These are phyloP conservation scores for Athalia rosae DNA, from an alignment of 2,888 invertebrate species.

Conservation along the genomic window DNA sequence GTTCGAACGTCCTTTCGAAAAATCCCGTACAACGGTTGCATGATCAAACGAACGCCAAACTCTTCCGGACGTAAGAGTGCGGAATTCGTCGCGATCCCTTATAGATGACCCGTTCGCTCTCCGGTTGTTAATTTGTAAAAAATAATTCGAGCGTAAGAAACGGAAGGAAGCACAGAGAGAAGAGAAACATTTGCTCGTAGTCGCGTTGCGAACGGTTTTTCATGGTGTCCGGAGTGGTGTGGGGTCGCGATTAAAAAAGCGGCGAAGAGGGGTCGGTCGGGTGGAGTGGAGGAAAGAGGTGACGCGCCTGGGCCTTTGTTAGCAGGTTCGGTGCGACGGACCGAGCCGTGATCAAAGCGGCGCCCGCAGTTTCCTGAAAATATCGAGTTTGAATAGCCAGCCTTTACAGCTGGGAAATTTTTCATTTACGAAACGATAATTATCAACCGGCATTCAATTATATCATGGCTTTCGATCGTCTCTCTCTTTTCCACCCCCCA, in stretches of 20 bases:
- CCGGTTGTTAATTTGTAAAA: constrained; percentile 13
- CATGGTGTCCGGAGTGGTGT: background rate
- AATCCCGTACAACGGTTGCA: background rate
- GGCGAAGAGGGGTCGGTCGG: constrained; percentile 14
- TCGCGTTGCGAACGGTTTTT: background rate
- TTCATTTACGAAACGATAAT: constrained; percentile 45
- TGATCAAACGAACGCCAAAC: background rate
- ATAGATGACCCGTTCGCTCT: background rate
- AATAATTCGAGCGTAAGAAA: constrained; percentile 18
- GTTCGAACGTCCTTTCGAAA: background rate
- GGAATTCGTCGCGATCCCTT: background rate
- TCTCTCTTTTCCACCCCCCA: constrained; percentile 3
- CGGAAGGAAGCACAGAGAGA: constrained; percentile 2
- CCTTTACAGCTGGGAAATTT: constrained; percentile 38
- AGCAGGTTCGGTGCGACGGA: constrained; percentile 39
- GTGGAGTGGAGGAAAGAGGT: constrained; percentile 7
- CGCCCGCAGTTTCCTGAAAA: constrained; percentile 43
- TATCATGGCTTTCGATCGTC: constrained; percentile 32
- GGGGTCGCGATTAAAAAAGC: constrained; percentile 36
- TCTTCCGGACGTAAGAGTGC: background rate
- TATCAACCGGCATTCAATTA: constrained; percentile 44
- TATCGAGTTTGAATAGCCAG: constrained; percentile 43
- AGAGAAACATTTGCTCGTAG: no score
- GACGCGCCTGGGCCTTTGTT: constrained; percentile 35
- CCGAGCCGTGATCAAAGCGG: constrained; percentile 45